Evolutionary conservation across 1,140 invertebrate genomes (phyloP).

Genomic region (Cotesia typhae): DNA sequence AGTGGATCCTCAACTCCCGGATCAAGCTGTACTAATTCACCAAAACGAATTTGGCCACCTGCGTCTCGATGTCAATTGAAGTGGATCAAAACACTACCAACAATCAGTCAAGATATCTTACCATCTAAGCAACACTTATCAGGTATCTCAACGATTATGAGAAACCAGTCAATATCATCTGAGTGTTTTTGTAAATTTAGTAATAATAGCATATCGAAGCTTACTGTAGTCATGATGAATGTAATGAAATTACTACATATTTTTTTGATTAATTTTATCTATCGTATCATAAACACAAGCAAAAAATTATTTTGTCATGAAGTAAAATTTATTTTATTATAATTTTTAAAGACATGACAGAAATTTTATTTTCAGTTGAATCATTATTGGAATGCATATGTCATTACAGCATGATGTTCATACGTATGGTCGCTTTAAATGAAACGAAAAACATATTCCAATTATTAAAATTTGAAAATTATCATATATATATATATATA

Average conservation of each 20-base stretch:
- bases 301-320: too few relatives aligned
- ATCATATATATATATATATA: background rate
- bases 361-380: too few relatives aligned
- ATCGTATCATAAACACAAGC: too few relatives aligned
- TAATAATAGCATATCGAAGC: background rate
- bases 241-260: background rate
- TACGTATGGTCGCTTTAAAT: too few relatives aligned
- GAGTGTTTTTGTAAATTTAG: conserved; percentile 1
- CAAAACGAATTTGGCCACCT: conserved; percentile 70
- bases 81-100: conserved; percentile 60
- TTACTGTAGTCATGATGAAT: conserved; percentile 5
- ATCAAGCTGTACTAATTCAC: conserved; percentile 73
- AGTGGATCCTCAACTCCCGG: conserved; percentile 73
- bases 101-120: conserved; percentile 57
- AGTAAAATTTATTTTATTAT: too few relatives aligned
- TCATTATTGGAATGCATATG: too few relatives aligned
- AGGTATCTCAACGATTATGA: conserved; percentile 49
- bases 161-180: conserved; percentile 23
- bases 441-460: background rate
- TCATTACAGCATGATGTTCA: too few relatives aligned
- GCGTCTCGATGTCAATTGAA: conserved; percentile 61
- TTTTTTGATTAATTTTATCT: too few relatives aligned
- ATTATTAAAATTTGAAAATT: background rate
- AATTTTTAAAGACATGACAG: too few relatives aligned
- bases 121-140: conserved; percentile 58